Conservation (phyloP, 2,113 vertebrate species). For the Empidonax traillii region DNA sequence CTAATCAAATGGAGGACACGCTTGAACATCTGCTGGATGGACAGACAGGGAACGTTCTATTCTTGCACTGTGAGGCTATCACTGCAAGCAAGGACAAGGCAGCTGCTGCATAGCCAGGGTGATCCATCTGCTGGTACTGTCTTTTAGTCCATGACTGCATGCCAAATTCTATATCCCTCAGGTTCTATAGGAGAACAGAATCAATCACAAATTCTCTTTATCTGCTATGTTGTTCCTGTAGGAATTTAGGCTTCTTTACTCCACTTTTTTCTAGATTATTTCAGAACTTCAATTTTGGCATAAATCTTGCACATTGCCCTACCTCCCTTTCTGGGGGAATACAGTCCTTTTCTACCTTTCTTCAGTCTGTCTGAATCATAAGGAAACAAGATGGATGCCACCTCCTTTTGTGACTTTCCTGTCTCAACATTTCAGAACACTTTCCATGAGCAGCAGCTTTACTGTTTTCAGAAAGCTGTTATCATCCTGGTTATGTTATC, state of each 20-base stretch:
- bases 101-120: background rate
- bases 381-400: background rate
- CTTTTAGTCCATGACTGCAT: fast-evolving
- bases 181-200: background rate
- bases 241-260: background rate
- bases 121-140: background rate
- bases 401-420: background rate
- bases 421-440: background rate
- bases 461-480: background rate
- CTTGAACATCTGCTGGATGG: background rate
- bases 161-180: fast-evolving
- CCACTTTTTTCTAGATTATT: background rate
- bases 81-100: constrained; percentile 37
- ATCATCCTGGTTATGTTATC: background rate
- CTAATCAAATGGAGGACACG: background rate
- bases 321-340: background rate
- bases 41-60: background rate
- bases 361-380: background rate
- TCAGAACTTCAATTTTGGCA: background rate
- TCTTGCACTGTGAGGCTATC: constrained; percentile 19
- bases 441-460: background rate
- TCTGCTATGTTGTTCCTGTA: background rate
- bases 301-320: background rate
- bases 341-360: background rate
- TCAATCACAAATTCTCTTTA: background rate